Evolutionary conservation across 2,888 invertebrate genomes (phyloP), one percentile per base, ranked within the genome.

Genomic region (Sminthurides aquaticus): DNA sequence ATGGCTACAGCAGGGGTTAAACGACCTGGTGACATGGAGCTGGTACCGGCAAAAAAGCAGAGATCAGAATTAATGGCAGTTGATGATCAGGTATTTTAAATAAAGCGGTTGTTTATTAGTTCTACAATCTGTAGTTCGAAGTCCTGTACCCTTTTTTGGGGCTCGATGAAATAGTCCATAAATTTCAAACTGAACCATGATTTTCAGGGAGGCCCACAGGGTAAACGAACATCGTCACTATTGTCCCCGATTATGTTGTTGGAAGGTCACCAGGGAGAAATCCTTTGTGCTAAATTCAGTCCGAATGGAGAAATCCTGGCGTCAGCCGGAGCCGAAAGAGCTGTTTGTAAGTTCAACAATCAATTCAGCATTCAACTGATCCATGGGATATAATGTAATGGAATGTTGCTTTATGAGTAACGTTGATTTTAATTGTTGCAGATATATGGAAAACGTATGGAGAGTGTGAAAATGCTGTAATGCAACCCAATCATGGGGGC

Each of bases 261-360:
- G 60, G 91, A 94, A 77, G 99, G 97, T 0, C 99, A 99, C 78
- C 91, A 93, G 78, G 97, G 96, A 11, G 99, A 99, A 79, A 88
- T 99, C 75, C 96, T 93, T 78, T 85, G 89, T 1, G 83, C 89
- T 5, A 90, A 91, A 79, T 99, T 99, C 79, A 95, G 97, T 78
- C 96, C 96, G 0, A 96, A 98, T 77, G 99, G 99, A 2, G 89
- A 91, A 75, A 88, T 94, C 77, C 79, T 99, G 49, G 94, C 94
- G 1, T 93, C 97, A 0, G 89, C 90, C 8, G 99, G 99, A 5
- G 95, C 92, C 79, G 99, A 99, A 77, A 82, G 96, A 77, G 89
- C 91, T 80, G 92, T 99, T 75, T 91, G 95, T 95, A 83, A 84
- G 89, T 83, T 67, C 15, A 54, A 5, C 3, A 29, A 3, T 15